Base-by-base conservation (phyloP, 2,888 invertebrate genomes). In the Hemithea aestivaria region DNA sequence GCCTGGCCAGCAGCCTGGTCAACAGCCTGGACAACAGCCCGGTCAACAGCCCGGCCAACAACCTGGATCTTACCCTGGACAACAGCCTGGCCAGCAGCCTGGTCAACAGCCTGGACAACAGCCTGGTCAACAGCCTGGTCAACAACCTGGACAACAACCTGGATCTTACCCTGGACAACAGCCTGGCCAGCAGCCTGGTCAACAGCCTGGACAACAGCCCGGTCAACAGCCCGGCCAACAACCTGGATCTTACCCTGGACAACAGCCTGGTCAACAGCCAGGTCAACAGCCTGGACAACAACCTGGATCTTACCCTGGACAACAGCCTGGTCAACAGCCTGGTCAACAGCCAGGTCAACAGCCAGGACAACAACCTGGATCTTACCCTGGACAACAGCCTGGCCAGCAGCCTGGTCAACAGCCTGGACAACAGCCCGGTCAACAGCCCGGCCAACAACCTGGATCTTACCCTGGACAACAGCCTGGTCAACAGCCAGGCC, bases 221-320 rank as follows among this genome's bases (percentile, higher is more conserved):
- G 71, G 71, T 1, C n/a, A n/a, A n/a, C 49, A 66, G 20, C 71
- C 70, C 24, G 60, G 62, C 10, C 47, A 63, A 2, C 58, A 48
- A 0, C 62, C 66, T 6, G 63, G 60, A n/a, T n/a, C n/a, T 6
- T 35, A 53, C n/a, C n/a, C n/a, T 8, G 65, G 59, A 2, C 27
- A 46, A n/a, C n/a, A n/a, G n/a, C n/a, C n/a, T n/a, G n/a, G n/a
- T n/a, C n/a, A 35, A 27, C 40, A 49, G 0, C 56, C 57, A 1
- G 59, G 62, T 1, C 23, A 25, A n/a, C 41, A 45, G 1, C 52
- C 48, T 1, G 58, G 53, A 4, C 28, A 16, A 6, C 27, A 35
- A 24, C 41, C 35, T 1, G 36, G 39, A 20, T 36, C 10, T 12
- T 40, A 7, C 8, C 10, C 22, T 3, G 48, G 37, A 8, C 48